Evolutionary conservation across 2,113 vertebrate genomes (phyloP).

Genomic region (Nesogale talazaci): DNA sequence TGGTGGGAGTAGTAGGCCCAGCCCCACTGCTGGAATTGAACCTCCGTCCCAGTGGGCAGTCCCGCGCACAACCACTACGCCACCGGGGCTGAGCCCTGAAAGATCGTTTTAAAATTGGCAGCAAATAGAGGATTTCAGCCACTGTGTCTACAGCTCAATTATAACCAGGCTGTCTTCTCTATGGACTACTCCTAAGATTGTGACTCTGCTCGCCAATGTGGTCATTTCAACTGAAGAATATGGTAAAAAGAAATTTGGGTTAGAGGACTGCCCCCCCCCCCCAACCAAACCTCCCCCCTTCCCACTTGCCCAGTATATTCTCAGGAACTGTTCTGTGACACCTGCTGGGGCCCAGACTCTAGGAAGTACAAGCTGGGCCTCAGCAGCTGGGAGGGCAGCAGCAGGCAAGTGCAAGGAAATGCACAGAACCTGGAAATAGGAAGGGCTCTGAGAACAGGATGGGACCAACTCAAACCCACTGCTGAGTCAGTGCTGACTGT

Average conservation of each 20-base stretch:
- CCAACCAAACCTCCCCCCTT: background rate
- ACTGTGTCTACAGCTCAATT: background rate
- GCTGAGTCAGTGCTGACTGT: too few relatives aligned
- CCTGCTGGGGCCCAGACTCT: background rate
- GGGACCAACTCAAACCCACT: too few relatives aligned
- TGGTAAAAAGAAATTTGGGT: background rate
- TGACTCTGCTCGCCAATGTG: background rate
- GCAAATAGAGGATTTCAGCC: slow-evolving; percentile 24
- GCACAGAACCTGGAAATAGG: background rate
- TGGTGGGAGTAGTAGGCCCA: too few relatives aligned
- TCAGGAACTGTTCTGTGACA: background rate
- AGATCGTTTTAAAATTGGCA: slow-evolving; percentile 39
- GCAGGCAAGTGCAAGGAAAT: background rate
- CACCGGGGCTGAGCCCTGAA: too few relatives aligned
- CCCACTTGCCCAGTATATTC: background rate
- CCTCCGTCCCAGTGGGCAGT: too few relatives aligned
- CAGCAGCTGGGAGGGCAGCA: background rate
- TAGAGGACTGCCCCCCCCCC: background rate
- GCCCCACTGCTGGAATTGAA: too few relatives aligned
- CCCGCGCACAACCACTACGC: too few relatives aligned
- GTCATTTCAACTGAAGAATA: background rate
- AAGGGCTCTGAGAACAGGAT: background rate
- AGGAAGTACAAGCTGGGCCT: background rate
- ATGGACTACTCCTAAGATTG: background rate
- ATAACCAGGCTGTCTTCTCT: background rate